A percentile compares a stretch with the other conserved stretches of the same genome.
phyloP scores from a whole-genome alignment of 2,113 vertebrate genomes.

The Rhombomys opimus region DNA sequence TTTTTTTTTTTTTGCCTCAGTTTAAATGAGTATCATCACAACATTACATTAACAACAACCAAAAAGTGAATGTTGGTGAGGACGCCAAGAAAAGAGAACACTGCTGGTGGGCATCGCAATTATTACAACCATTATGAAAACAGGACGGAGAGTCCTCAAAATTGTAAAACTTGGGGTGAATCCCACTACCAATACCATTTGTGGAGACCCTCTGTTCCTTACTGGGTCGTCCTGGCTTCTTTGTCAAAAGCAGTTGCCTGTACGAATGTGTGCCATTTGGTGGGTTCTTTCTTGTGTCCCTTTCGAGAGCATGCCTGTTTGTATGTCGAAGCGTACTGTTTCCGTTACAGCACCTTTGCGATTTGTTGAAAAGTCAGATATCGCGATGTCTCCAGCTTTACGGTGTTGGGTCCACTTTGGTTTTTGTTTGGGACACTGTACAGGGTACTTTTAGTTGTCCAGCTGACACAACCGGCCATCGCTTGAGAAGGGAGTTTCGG shows the following conservation, averaged over 20 bases:
- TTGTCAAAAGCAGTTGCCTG: not conserved
- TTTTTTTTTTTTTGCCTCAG: not conserved
- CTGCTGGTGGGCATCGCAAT: not conserved
- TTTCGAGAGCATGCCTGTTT: not conserved
- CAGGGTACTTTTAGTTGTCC: too few relatives aligned
- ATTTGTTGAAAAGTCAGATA: not conserved
- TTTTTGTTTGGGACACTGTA: not conserved
- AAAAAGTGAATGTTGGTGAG: not conserved
- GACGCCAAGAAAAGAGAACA: not conserved
- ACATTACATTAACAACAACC: not conserved
- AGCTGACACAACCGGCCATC: not conserved
- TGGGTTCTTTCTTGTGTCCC: not conserved
- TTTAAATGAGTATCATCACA: not conserved
- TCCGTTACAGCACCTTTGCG: not conserved
- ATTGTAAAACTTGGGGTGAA: not conserved
- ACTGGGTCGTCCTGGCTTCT: too few relatives aligned
- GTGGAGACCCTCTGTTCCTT: not conserved
- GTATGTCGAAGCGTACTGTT: not conserved
- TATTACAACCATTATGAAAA: not conserved
- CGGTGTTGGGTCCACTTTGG: not conserved
- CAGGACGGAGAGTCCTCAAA: not conserved
- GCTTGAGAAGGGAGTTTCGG: not conserved
- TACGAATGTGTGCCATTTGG: too few relatives aligned
- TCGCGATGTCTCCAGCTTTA: not conserved
- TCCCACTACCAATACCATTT: not conserved